phyloP scores from a whole-genome alignment of 2,888 invertebrate species.

The Eledone cirrhosa region DNA sequence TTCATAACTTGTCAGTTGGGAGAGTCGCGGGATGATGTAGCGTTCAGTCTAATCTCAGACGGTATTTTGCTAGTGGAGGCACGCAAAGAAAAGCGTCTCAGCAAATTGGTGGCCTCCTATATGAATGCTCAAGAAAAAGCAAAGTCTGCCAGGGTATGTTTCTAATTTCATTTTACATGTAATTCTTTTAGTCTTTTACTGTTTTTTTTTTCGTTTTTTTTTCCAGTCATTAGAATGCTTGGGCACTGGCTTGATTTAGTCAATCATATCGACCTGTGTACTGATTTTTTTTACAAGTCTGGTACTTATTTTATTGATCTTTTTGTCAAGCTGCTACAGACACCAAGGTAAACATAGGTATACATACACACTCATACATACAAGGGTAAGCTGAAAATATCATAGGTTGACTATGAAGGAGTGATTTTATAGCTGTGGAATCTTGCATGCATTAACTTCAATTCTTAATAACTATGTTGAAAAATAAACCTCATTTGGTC shows the following conservation, averaged over 20 bases:
- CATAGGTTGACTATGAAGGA: too few relatives aligned
- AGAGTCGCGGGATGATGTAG: conserved; percentile 74
- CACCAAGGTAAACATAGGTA: too few relatives aligned
- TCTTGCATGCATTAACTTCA: too few relatives aligned
- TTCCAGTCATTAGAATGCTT: neutral
- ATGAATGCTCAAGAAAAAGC: conserved; percentile 86
- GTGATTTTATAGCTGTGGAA: too few relatives aligned
- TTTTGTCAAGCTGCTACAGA: too few relatives aligned
- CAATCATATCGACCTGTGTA: neutral
- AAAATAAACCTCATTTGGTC: too few relatives aligned
- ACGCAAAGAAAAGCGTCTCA: conserved; percentile 82
- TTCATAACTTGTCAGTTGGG: conserved; percentile 57
- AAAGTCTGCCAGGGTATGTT: conserved; percentile 74
- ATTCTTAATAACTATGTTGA: too few relatives aligned
- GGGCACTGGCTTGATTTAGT: neutral
- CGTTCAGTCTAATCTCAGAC: conserved; percentile 83
- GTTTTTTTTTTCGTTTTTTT: neutral
- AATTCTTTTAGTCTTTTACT: neutral
- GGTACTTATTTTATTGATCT: too few relatives aligned
- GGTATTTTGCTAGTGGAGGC: conserved; percentile 84
- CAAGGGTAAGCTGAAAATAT: too few relatives aligned
- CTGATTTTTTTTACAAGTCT: neutral
- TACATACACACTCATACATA: too few relatives aligned
- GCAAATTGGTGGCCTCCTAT: conserved; percentile 80
- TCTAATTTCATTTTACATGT: neutral